Conservation (phyloP, 2,888 invertebrate genomes). For the Epinotia nisella region DNA sequence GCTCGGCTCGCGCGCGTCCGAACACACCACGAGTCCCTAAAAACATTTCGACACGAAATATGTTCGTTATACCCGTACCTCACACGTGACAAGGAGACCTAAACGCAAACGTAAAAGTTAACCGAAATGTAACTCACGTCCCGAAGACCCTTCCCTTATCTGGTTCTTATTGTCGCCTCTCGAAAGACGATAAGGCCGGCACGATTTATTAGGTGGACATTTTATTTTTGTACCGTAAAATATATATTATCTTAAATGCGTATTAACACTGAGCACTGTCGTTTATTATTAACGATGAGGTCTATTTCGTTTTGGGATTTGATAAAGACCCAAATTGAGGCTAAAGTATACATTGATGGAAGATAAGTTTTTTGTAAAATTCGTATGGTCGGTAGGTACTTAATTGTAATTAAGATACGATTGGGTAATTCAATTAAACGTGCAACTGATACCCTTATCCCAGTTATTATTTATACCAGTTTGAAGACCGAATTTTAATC, state of each 20-base stretch:
- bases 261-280: slow-evolving; percentile 80
- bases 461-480: slow-evolving; percentile 1
- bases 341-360: slow-evolving; percentile 21
- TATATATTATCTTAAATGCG: slow-evolving; percentile 84
- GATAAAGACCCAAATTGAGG: slow-evolving; percentile 32
- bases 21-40: slow-evolving; percentile 59
- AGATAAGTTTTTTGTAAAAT: slow-evolving; percentile 4
- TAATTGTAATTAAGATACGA: background rate
- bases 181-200: slow-evolving; percentile 76
- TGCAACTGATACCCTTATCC: background rate
- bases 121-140: slow-evolving; percentile 55
- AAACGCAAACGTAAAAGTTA: slow-evolving; percentile 66
- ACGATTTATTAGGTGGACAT: slow-evolving; percentile 82
- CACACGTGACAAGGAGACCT: slow-evolving; percentile 49
- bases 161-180: slow-evolving; percentile 76
- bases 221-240: slow-evolving; percentile 79
- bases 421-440: background rate
- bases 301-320: slow-evolving; percentile 47
- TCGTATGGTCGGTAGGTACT: background rate
- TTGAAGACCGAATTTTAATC: background rate
- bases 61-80: slow-evolving; percentile 32
- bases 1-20: slow-evolving; percentile 62
- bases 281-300: slow-evolving; percentile 70
- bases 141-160: slow-evolving; percentile 71
- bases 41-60: slow-evolving; percentile 48